Evolutionary conservation across 2,888 invertebrate species (phyloP), one percentile per base, ranked within the genome.

Genomic region (Megaustenia siamemsis): DNA sequence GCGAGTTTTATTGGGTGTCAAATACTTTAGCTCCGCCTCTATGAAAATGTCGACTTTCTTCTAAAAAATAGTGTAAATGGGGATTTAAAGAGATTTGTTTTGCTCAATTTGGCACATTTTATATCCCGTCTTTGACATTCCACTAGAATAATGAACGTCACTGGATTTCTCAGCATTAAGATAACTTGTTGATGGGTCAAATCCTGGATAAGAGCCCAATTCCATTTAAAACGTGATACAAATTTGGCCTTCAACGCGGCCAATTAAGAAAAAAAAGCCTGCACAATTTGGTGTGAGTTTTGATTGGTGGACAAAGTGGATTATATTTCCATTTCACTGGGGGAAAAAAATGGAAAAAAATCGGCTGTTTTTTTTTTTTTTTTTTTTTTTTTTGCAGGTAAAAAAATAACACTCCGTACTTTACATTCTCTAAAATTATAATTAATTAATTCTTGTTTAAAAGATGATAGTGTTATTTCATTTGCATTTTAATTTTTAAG

Each of bases 1-100:
- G 21, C n/a, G 21, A n/a, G n/a, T 24, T n/a, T 21, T 56, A n/a
- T n/a, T 24, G 24, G 18, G 18, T 24, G n/a, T 24, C 18, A 56
- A 21, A 56, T n/a, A 56, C 21, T 56, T 21, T 5, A n/a, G 21
- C 56, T 18, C 8, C 56, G 56, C 56, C n/a, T 56, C n/a, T 40
- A 43, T 43, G 24, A 43, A 28, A n/a, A 71, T 43, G 10, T n/a
- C 71, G 71, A 71, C 24, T 43, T 71, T 43, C 21, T 10, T 10
- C 10, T 43, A 40, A 40, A 38, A 10, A 43, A 28, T 28, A 12
- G 43, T 69, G 69, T 71, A 43, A 71, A 71, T 45, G 28, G 43
- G 71, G 71, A 71, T 71, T 71, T 71, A 71, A 43, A 6, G 8
- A 71, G 71, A 43, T 71, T 71, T 28, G 71, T 71, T 71, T 71